Conservation (phyloP, 2,888 invertebrate species). For the Odontothrips loti region DNA sequence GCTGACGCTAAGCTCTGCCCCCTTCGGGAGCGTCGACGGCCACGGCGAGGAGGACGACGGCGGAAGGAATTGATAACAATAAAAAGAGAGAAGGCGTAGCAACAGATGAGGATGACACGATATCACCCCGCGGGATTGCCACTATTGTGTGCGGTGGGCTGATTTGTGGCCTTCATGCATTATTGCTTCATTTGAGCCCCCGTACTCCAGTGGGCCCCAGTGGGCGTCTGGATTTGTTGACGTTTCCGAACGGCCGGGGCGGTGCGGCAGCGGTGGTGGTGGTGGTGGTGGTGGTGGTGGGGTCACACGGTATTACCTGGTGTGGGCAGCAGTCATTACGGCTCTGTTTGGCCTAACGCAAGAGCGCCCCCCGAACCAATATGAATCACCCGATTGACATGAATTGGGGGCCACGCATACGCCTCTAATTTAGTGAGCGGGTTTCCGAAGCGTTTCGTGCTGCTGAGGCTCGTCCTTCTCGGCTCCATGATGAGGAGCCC, state of each 20-base stretch:
- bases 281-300: not conserved
- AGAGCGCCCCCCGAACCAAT: not conserved
- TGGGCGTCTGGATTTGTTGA: not conserved
- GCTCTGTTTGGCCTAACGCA: constrained; percentile 18
- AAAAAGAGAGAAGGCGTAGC: not conserved
- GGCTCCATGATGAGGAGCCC: not conserved
- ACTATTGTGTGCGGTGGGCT: not conserved
- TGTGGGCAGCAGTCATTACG: not conserved
- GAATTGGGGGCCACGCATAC: constrained; percentile 4
- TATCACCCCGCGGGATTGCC: not conserved
- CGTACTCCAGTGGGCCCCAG: not conserved
- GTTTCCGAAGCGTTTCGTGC: not conserved
- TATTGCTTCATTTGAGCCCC: not conserved
- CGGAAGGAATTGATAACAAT: constrained; percentile 11
- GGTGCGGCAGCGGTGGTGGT: not conserved
- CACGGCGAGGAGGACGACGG: not conserved
- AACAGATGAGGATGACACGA: constrained; percentile 5
- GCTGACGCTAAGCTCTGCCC: not conserved
- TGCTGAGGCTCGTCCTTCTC: not conserved
- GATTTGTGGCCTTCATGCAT: constrained; percentile 1
- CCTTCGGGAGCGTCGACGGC: not conserved
- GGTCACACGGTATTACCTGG: not conserved
- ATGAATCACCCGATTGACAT: constrained; percentile 25
- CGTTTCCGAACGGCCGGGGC: not conserved
- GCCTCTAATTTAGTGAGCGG: constrained; percentile 6